A percentile compares a stretch with the other conserved stretches of the same genome.
Conservation (phyloP, 2,797 vertebrate genomes). For the Spondyliosoma cantharus region DNA sequence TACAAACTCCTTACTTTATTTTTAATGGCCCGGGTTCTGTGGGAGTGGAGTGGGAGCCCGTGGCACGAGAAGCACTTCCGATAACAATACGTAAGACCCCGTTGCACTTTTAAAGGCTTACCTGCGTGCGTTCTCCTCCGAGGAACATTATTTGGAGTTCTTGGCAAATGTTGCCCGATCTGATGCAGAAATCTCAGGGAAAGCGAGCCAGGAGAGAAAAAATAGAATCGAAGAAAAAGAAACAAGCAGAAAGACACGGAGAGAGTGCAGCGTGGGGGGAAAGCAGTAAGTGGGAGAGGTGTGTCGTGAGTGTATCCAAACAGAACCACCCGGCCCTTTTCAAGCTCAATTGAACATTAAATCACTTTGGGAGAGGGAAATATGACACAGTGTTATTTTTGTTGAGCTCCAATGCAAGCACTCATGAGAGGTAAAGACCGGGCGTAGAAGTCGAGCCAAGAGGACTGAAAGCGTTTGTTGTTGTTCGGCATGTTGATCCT, state of each 20-base stretch:
- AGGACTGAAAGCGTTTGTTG: conserved; percentile 66
- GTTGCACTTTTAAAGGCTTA: conserved; percentile 33
- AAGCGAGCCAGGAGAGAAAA: conserved; percentile 17
- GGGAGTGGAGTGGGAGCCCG: conserved; percentile 47
- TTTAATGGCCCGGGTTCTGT: conserved; percentile 45
- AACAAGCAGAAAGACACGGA: conserved; percentile 22
- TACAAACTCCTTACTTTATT: conserved; percentile 39
- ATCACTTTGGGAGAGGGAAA: conserved; percentile 61
- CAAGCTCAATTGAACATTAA: conserved; percentile 65
- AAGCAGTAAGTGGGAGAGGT: conserved; percentile 47
- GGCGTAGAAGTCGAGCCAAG: conserved; percentile 44
- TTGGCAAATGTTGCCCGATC: conserved; percentile 26
- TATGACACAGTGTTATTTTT: conserved; percentile 68
- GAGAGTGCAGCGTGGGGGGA: conserved; percentile 13
- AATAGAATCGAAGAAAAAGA: conserved; percentile 31
- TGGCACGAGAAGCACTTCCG: conserved; percentile 57
- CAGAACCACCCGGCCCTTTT: conserved; percentile 46
- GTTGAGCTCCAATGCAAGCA: conserved; percentile 32
- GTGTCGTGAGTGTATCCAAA: conserved; percentile 61
- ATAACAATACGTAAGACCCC: conserved; percentile 36
- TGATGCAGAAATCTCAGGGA: conserved; percentile 5
- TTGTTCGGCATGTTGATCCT: conserved; percentile 65
- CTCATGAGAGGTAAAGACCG: conserved; percentile 52
- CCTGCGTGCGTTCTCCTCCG: conserved; percentile 34
- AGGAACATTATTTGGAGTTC: conserved; percentile 23